These are phyloP conservation scores for Ochropacha duplaris DNA, from an alignment of 2,888 invertebrate species.

Conservation along the genomic window DNA sequence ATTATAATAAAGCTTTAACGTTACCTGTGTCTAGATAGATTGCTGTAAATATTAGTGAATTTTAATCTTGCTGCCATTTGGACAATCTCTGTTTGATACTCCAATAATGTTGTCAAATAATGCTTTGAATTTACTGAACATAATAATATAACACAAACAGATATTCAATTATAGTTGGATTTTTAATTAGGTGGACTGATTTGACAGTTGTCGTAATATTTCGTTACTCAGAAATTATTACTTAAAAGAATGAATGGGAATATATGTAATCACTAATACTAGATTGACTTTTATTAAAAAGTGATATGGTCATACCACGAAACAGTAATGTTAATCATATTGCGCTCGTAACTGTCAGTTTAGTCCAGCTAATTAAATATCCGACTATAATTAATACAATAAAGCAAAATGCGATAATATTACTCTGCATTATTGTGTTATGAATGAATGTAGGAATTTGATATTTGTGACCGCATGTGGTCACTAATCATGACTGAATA, in stretches of 20 bases:
- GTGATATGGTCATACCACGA: too few species aligned
- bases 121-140: constrained; percentile 22
- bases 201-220: too few species aligned
- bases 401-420: constrained; percentile 14
- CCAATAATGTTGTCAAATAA: not conserved
- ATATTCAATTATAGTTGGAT: constrained; percentile 31
- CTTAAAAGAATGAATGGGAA: too few species aligned
- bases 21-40: constrained; percentile 51
- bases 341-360: too few species aligned
- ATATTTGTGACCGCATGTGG: constrained; percentile 45
- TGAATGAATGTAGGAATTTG: constrained; percentile 31
- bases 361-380: too few species aligned
- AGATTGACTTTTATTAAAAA: too few species aligned
- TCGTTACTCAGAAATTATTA: too few species aligned
- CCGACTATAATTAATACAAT: too few species aligned
- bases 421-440: not conserved
- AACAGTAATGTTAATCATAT: too few species aligned
- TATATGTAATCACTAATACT: too few species aligned
- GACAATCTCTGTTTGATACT: constrained; percentile 22
- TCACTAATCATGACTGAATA: constrained; percentile 73
- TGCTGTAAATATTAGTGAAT: constrained; percentile 69
- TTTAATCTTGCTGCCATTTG: constrained; percentile 72
- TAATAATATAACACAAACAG: constrained; percentile 18
- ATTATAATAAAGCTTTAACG: constrained; percentile 64
- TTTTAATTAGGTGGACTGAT: too few species aligned